Base-by-base conservation (phyloP, 2,797 vertebrate species). In the Enteromius viviparus region DNA sequence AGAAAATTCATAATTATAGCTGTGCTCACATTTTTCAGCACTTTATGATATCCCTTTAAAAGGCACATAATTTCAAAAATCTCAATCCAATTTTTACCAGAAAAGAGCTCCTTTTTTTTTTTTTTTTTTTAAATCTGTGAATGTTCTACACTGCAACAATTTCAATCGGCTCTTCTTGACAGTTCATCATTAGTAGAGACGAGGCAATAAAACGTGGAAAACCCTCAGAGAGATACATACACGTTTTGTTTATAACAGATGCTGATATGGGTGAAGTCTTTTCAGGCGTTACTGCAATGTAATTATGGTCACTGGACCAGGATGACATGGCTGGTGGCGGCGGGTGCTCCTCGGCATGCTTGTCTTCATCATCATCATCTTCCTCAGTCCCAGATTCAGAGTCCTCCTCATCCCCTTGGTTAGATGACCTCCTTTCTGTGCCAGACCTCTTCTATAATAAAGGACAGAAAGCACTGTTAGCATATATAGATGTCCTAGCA, bases 291-390 rank as follows among this genome's bases (percentile, higher is more conserved):
- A 98, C 97, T 92, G 98, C 98, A 95, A 97, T 99, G 96, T 99
- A 99, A 97, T 99, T 99, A 97, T 99, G 98, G 95, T 99, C 98
- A 87, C 97, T 98, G 90, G 97, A 98, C 98, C 98, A 99, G 90
- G 98, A 99, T 0, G 98, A 97, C 0, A 96, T 95, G 93, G 94
- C 89, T 40, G 94, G 94, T 26, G 92, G 91, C 11, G 94, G 94
- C 0, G 89, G 94, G 4, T 94, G 92, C 74, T 95, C 94, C 89
- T 90, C 93, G 4, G 93, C 93, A 32, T 94, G 89, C 78, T 91
- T 87, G 12, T 95, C 95, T 89, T 95, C 94, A 1, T 89, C 89
- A 3, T 90, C 88, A 1, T 89, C 92, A 0, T 94, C 88, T 0
- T 86, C 86, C 40, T 87, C 92, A 34, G 92, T 91, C 72, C 91